Evolutionary conservation across 2,888 invertebrate species (phyloP), one percentile per base, ranked within the genome.

Genomic region (Furcula furcula): DNA sequence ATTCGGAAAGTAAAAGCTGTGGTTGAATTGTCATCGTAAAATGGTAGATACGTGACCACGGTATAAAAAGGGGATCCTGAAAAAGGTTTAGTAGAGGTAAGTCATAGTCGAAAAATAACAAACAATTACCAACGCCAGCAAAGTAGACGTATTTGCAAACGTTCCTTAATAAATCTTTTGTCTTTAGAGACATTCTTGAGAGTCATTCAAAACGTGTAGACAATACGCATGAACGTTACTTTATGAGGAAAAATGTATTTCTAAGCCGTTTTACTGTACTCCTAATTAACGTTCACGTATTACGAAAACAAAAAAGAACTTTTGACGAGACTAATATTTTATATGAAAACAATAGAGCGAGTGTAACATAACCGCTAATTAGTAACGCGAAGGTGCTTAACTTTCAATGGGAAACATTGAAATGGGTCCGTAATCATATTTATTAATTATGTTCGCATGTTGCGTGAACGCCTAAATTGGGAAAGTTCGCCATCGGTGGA

Each of bases 11-110:
- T 54, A 29, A 65, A 65, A 3, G 84, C 81, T 1, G 49, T 30
- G 5, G 33, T 36, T 1, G 85, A 75, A 5, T 53, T 49, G 50
- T 83, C 82, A 1, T 73, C 66, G 47, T 83, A 86, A 40, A 54
- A 32, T 2, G 86, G 86, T 16, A 76, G 68, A 58, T 76, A 83
- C 19, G 86, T 86, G 29, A 86, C 84, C 30, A 85, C 84, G 1
- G 83, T 84, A 51, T 83, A 84, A 60, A 87, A 85, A 18, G 83
- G 85, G 16, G 65, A 57, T 31, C 70, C 86, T 84, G 58, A 33
- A 62, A 64, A 41, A 35, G n/a, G n/a, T n/a, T n/a, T n/a, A n/a
- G n/a, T n/a, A n/a, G n/a, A n/a, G n/a, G n/a, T n/a, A n/a, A n/a
- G n/a, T n/a, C n/a, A n/a, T n/a, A n/a, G n/a, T n/a, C n/a, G n/a